Evolutionary conservation across 2,113 vertebrate genomes (phyloP), one percentile per base, ranked within the genome.

Genomic region (Menidia beryllina): DNA sequence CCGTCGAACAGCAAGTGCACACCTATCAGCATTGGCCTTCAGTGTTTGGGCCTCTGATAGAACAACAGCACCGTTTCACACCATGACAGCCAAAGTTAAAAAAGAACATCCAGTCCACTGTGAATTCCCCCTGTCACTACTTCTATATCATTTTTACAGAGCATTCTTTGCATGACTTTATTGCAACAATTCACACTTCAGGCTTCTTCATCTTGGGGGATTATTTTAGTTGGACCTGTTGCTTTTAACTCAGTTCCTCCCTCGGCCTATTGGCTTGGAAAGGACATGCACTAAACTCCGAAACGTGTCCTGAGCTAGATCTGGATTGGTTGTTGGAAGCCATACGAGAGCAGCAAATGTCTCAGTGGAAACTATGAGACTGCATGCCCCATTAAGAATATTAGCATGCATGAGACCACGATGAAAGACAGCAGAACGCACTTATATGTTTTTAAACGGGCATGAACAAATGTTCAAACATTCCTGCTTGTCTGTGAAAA

Each of bases 341-440:
- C 23, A 15, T 27, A 45, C n/a, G 56, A 61, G 55, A 70, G 25
- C 27, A 56, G 36, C 47, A 56, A 63, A 74, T 50, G 56, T 48
- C 71, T 81, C 49, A 66, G 0, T 78, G 61, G 64, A 81, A 83
- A 76, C 75, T 73, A 73, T 75, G 70, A 66, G 30, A 74, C 39
- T 25, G 43, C 58, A 41, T 38, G 13, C 19, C 34, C 26, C 30
- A 65, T 62, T 36, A 54, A 65, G 52, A 56, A 59, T 20, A 77
- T 38, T 69, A 58, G 13, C 26, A 19, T 34, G 41, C 30, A 23
- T 14, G 34, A 4, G 2, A 11, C 48, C 47, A 69, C 69, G 68
- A 62, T 63, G 26, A 38, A 55, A 49, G 50, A 60, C 20, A 27
- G 23, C n/a, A 38, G 39, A 62, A 15, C 12, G 11, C 21, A 20